phyloP scores from a whole-genome alignment of 1,140 invertebrate species.

The Anoplophora glabripennis region DNA sequence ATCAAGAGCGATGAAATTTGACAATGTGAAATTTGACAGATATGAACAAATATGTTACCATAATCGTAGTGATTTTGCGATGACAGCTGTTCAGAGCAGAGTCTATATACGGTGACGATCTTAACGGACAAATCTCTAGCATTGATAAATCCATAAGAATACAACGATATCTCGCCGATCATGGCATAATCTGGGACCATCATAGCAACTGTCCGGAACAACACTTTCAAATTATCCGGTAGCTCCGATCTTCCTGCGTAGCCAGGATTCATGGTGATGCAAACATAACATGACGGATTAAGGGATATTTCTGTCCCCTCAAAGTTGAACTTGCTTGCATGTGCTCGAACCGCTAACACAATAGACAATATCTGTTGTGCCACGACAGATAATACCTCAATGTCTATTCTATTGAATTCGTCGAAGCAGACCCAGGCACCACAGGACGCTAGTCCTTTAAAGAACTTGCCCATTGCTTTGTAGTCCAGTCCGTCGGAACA shows the following conservation, averaged over 20 bases:
- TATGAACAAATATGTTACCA: conserved; percentile 49
- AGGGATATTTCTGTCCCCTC: conserved; percentile 80
- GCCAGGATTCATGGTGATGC: conserved; percentile 93
- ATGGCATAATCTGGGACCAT: conserved; percentile 93
- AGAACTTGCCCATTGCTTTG: conserved; percentile 90
- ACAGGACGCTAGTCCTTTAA: conserved; percentile 81
- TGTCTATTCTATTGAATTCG: conserved; percentile 92
- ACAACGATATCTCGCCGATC: conserved; percentile 88
- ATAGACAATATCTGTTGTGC: conserved; percentile 82
- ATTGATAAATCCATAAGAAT: conserved; percentile 83
- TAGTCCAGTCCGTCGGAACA: conserved; percentile 93
- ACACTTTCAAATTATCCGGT: conserved; percentile 81
- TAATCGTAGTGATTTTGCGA: conserved; percentile 88
- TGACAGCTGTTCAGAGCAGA: conserved; percentile 88
- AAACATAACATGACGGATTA: conserved; percentile 81
- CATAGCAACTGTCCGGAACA: conserved; percentile 92
- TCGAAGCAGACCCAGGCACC: conserved; percentile 95
- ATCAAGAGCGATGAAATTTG: too few relatives aligned
- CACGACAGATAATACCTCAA: conserved; percentile 81
- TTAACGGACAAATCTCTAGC: conserved; percentile 79
- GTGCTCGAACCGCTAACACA: conserved; percentile 72
- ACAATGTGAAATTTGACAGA: not conserved
- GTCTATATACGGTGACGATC: conserved; percentile 83
- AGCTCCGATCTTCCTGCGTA: conserved; percentile 84
- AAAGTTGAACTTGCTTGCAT: conserved; percentile 72